Percentiles rank a stretch among this genome's conserved stretches.
Evolutionary conservation across 2,113 vertebrate genomes (phyloP).

Genomic region (Urocolius indicus): DNA sequence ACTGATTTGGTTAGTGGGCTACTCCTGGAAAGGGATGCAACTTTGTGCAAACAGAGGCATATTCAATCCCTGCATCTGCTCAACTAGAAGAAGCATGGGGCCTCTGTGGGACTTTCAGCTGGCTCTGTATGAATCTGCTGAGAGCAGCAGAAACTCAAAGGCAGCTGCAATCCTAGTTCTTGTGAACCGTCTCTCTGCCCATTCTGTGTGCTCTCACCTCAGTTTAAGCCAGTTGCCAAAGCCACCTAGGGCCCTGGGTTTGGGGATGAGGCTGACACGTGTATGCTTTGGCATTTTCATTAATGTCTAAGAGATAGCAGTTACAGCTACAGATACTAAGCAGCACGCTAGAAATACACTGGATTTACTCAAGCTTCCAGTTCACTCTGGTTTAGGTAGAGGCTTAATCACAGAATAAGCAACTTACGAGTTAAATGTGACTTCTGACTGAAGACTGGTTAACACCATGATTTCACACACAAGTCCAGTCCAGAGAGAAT

Average conservation of each 20-base stretch:
- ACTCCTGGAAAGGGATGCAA: neutral
- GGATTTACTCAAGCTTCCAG: neutral
- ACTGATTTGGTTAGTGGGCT: neutral
- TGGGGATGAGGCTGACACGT: neutral
- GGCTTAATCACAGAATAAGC: neutral
- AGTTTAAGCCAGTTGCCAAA: neutral
- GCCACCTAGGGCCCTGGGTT: neutral
- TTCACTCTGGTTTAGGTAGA: neutral
- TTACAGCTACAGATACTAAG: neutral
- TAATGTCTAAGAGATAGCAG: neutral
- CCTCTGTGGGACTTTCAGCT: neutral
- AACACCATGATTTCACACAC: too few relatives aligned
- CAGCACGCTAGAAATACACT: neutral
- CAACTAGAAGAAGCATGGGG: neutral
- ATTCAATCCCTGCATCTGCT: conserved; percentile 3
- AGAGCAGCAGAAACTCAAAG: neutral
- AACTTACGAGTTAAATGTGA: neutral
- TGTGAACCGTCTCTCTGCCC: neutral
- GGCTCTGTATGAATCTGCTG: conserved; percentile 20
- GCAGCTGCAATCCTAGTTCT: neutral
- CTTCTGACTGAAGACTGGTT: neutral
- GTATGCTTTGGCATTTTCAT: neutral
- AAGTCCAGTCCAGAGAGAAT: neutral
- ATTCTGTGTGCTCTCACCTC: neutral
- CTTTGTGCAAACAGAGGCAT: neutral